These are phyloP conservation scores for Morinoia aosen DNA, from an alignment of 2,888 invertebrate species.

Conservation along the genomic window DNA sequence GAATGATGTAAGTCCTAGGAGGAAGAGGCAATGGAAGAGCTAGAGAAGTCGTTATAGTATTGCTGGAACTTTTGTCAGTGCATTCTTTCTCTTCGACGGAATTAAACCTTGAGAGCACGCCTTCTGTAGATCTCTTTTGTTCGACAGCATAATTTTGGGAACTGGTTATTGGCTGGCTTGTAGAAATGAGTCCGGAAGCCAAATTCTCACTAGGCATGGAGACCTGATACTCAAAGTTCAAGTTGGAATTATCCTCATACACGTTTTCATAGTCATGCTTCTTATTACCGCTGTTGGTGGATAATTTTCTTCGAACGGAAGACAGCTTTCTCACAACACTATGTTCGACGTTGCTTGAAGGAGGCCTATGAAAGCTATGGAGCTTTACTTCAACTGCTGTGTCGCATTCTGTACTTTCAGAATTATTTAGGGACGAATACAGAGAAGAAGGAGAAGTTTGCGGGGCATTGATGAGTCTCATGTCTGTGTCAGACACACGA, in stretches of 20 bases:
- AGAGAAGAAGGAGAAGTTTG: slow-evolving; percentile 48
- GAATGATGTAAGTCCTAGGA: slow-evolving; percentile 44
- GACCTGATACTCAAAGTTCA: not conserved
- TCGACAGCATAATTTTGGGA: not conserved
- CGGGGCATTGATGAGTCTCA: not conserved
- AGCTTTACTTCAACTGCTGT: not conserved
- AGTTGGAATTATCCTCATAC: not conserved
- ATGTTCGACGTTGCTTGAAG: slow-evolving; percentile 26
- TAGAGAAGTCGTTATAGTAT: not conserved
- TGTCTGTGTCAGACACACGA: not conserved
- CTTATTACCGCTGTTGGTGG: not conserved
- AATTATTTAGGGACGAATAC: slow-evolving; percentile 21
- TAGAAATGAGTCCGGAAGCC: not conserved
- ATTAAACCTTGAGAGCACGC: not conserved
- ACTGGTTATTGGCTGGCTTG: not conserved
- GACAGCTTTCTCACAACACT: slow-evolving; percentile 28
- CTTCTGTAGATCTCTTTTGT: not conserved
- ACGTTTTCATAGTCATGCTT: slow-evolving; percentile 50
- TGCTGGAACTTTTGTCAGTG: not conserved
- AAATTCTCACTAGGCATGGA: not conserved
- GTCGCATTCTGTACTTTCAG: not conserved
- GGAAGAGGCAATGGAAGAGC: slow-evolving; percentile 44
- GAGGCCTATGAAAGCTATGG: slow-evolving; percentile 25
- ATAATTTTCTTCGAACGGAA: not conserved
- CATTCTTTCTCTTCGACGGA: not conserved